These are phyloP conservation scores for Cerceris rybyensis DNA, from an alignment of 2,888 invertebrate species.

Conservation along the genomic window DNA sequence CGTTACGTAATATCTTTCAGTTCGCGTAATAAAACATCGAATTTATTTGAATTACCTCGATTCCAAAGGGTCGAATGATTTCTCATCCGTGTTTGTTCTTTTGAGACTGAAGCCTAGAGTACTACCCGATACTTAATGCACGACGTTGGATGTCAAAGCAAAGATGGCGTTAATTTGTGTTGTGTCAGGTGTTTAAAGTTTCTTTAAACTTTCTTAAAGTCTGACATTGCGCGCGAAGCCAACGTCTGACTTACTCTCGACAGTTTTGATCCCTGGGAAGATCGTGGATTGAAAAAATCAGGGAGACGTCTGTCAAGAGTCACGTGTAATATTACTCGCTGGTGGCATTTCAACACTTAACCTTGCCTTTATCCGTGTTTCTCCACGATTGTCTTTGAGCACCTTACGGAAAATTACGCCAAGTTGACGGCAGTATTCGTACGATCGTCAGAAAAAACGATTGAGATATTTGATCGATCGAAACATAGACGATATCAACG, in stretches of 20 bases:
- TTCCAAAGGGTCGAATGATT: too few relatives aligned
- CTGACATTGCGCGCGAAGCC: slow-evolving; percentile 42
- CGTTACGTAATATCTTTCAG: too few relatives aligned
- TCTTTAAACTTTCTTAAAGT: slow-evolving; percentile 50
- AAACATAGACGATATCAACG: not conserved
- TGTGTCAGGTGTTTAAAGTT: slow-evolving; percentile 71
- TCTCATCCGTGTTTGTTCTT: not conserved
- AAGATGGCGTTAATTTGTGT: slow-evolving; percentile 74
- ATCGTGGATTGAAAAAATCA: slow-evolving; percentile 17
- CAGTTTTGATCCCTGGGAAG: not conserved
- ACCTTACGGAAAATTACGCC: not conserved
- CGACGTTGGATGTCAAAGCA: slow-evolving; percentile 59
- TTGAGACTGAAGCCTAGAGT: slow-evolving; percentile 23
- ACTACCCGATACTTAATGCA: slow-evolving; percentile 2
- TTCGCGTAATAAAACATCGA: too few relatives aligned
- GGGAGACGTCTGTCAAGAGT: slow-evolving; percentile 43
- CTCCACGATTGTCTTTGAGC: slow-evolving; percentile 43
- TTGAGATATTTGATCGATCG: not conserved
- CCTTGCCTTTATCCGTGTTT: slow-evolving; percentile 58
- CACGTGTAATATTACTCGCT: slow-evolving; percentile 52
- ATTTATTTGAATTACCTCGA: too few relatives aligned
- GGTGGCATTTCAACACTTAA: slow-evolving; percentile 58
- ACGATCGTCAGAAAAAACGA: not conserved
- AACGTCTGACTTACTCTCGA: slow-evolving; percentile 24
- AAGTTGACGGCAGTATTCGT: slow-evolving; percentile 12